phyloP scores from a whole-genome alignment of 2,888 invertebrate genomes.

The Habrosyne pyritoides region DNA sequence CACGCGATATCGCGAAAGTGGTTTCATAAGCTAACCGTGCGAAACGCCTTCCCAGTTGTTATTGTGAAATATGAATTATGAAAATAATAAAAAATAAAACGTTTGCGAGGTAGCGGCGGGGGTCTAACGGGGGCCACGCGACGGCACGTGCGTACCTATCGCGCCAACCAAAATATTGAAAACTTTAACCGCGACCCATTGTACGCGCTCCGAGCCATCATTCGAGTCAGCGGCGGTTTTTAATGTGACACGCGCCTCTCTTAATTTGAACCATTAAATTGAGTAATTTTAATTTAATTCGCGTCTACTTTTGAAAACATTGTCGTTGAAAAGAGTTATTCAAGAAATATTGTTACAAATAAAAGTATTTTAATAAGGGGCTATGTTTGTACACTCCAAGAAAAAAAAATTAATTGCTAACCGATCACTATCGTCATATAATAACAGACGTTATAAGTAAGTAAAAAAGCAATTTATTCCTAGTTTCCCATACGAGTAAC shows the following conservation, averaged over 20 bases:
- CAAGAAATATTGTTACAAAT: not conserved
- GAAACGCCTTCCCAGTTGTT: constrained; percentile 82
- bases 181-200: constrained; percentile 71
- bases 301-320: constrained; percentile 15
- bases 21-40: constrained; percentile 81
- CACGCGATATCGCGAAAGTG: constrained; percentile 56
- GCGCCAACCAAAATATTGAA: constrained; percentile 78
- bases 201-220: constrained; percentile 38
- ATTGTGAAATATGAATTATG: constrained; percentile 83
- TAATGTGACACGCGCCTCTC: constrained; percentile 73
- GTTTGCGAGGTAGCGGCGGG: constrained; percentile 57
- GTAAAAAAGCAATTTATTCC: not conserved
- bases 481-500: constrained; percentile 1
- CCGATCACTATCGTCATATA: not conserved
- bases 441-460: not conserved
- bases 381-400: not conserved
- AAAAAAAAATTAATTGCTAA: not conserved
- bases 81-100: constrained; percentile 82
- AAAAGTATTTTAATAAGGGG: not conserved
- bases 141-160: constrained; percentile 65
- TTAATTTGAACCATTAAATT: constrained; percentile 68
- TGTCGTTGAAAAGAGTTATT: not conserved
- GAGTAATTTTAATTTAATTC: constrained; percentile 64
- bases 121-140: constrained; percentile 77
- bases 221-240: constrained; percentile 43